These are phyloP conservation scores for Lepidotrigona ventralis DNA, from an alignment of 1,140 invertebrate genomes.

Conservation along the genomic window DNA sequence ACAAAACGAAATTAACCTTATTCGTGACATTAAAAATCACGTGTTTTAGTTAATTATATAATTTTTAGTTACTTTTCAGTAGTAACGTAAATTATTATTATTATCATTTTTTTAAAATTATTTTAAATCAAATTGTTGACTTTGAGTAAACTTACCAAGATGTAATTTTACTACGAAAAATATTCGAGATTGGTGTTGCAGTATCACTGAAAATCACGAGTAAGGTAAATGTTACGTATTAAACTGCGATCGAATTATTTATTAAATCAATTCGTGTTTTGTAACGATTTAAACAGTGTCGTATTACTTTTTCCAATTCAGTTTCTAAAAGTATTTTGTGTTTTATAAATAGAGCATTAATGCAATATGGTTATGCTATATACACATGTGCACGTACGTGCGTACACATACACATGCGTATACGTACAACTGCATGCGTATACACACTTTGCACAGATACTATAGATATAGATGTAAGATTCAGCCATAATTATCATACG, in stretches of 20 bases:
- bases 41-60: not conserved
- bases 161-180: not conserved
- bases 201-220: not conserved
- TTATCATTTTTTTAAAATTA: not conserved
- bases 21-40: not conserved
- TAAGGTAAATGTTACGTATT: not conserved
- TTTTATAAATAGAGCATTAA: conserved; percentile 39
- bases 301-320: conserved; percentile 14
- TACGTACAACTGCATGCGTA: not conserved
- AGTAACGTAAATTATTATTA: not conserved
- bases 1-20: conserved; percentile 9
- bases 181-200: not conserved
- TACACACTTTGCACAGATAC: not conserved
- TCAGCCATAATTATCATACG: not conserved
- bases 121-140: not conserved
- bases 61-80: not conserved
- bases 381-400: not conserved
- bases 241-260: not conserved
- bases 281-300: not conserved
- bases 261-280: not conserved
- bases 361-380: conserved; percentile 31
- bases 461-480: conserved; percentile 7
- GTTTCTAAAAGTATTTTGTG: conserved; percentile 26
- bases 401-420: not conserved
- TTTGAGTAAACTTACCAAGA: not conserved